These are phyloP conservation scores for Palaemon carinicauda DNA, from an alignment of 1,140 invertebrate genomes.

Conservation along the genomic window DNA sequence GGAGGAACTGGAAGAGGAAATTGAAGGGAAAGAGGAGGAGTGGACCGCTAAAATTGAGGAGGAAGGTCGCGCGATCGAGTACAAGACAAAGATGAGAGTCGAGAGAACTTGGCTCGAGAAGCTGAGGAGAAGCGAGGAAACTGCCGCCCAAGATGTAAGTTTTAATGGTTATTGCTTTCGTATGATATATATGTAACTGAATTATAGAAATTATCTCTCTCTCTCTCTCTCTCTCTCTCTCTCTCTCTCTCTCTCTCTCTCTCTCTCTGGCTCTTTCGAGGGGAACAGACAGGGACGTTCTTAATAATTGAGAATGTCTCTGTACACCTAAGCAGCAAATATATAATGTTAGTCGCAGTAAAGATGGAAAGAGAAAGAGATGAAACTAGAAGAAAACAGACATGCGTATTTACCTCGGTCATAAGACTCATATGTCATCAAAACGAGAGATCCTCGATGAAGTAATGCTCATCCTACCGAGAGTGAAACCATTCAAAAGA, in stretches of 20 bases:
- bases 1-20: constrained; percentile 17
- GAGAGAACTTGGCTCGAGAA: constrained; percentile 49
- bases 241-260: background rate
- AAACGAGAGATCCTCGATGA: no score
- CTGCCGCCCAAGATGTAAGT: constrained; percentile 40
- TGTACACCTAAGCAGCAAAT: no score
- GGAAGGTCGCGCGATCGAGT: background rate
- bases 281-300: no score
- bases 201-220: background rate
- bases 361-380: no score
- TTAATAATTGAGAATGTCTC: no score
- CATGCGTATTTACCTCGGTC: no score
- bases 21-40: constrained; percentile 28
- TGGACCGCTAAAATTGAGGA: constrained; percentile 15
- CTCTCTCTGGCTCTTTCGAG: background rate
- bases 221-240: background rate
- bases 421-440: no score
- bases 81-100: constrained; percentile 15
- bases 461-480: no score
- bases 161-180: background rate
- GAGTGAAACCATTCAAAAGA: no score
- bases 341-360: no score
- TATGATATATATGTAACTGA: background rate
- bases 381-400: no score
- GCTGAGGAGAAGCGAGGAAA: constrained; percentile 20